Base-by-base conservation (phyloP, 1,140 invertebrate species). In the Idris sp. region DNA sequence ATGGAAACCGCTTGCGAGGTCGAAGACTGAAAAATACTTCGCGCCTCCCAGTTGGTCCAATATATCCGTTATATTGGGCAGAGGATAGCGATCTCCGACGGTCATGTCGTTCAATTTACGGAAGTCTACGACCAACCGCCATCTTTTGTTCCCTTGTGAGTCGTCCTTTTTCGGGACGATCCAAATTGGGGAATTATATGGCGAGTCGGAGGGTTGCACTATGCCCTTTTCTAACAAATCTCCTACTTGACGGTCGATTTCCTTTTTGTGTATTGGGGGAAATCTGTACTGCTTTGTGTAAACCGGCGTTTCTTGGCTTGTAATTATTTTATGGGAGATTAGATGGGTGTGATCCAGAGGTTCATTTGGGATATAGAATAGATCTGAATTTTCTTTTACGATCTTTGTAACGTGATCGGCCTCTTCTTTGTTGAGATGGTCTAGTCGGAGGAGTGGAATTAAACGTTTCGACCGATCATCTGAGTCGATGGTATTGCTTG, bases 201-300 rank as follows among this genome's bases (percentile, higher is more conserved):
- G 35, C 0, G 51, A 54, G 10, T 30, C 15, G 1, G 51, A 54
- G 0, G 9, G 13, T 7, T 4, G 0, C 3, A 54, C 7, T 4
- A 54, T 54, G 1, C 22, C 22, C n/a, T 54, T 16, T 1, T 40
- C n/a, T 11, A 43, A 15, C 1, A 58, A 6, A n/a, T 44, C 40
- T 1, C 4, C n/a, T n/a, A 44, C 40, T 8, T 58, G 38, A 0
- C 14, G 6, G 26, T 44, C 28, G 11, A 58, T 44, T 58, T 58
- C 53, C 15, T 22, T 11, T 11, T 31, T 18, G 8, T 51, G 46
- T 0, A 51, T 14, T 9, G 30, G 46, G 1, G 46, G 46, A 19
- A 51, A 36, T 10, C 51, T 13, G 9, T 54, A 54, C 10, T 54
- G 51, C 10, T 41, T 54, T 1, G 51, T 54, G 8, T 30, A 11